Percentiles rank a stretch among this genome's conserved stretches.
phyloP scores from a whole-genome alignment of 2,888 invertebrate species.

The Clostera curtula region DNA sequence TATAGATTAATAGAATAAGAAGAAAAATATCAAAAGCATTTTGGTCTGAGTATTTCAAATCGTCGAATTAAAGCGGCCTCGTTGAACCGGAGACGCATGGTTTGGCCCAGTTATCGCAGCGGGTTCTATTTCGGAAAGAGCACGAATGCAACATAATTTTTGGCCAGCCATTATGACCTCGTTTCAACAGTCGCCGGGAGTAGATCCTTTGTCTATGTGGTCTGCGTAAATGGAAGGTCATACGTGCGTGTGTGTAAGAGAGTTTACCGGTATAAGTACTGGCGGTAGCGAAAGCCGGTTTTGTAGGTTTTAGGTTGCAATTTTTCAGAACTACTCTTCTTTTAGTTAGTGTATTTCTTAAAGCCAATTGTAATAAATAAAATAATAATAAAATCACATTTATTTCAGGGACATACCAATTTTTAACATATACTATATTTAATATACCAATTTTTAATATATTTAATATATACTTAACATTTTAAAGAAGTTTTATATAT shows the following conservation, averaged over 20 bases:
- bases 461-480: too few relatives aligned
- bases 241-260: slow-evolving; percentile 3
- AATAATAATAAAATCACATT: too few relatives aligned
- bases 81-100: slow-evolving; percentile 42
- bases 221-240: slow-evolving; percentile 13
- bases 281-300: neutral
- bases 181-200: slow-evolving; percentile 25
- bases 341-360: too few relatives aligned
- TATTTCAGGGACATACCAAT: too few relatives aligned
- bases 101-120: slow-evolving; percentile 55
- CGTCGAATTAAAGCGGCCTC: slow-evolving; percentile 24
- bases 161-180: slow-evolving; percentile 54
- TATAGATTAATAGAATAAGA: too few relatives aligned
- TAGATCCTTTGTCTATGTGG: slow-evolving; percentile 23
- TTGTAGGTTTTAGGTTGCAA: neutral
- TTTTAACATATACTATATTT: too few relatives aligned
- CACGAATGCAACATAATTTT: slow-evolving; percentile 63
- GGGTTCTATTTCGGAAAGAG: slow-evolving; percentile 62
- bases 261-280: neutral
- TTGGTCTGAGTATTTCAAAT: too few relatives aligned
- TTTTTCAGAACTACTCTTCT: too few relatives aligned
- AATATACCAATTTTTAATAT: too few relatives aligned
- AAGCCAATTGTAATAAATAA: too few relatives aligned
- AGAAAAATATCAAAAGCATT: too few relatives aligned
- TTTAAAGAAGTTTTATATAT: too few relatives aligned